phyloP scores from a whole-genome alignment of 2,888 invertebrate genomes.

The Tetanocera ferruginea region DNA sequence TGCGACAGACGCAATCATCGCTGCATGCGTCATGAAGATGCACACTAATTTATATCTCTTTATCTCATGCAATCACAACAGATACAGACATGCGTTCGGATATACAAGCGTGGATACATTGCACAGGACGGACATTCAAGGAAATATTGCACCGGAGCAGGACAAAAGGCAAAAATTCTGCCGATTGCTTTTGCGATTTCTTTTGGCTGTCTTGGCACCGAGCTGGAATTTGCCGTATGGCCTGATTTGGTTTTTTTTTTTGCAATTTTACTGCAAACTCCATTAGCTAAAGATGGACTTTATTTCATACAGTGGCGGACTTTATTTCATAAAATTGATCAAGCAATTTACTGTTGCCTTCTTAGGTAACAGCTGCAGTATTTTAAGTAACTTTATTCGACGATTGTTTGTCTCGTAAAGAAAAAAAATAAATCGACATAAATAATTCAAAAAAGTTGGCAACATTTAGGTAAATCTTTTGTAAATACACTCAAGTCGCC shows the following conservation, averaged over 20 bases:
- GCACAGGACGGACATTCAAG: neutral
- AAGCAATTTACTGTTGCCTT: neutral
- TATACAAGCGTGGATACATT: neutral
- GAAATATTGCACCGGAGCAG: neutral
- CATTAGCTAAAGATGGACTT: no score
- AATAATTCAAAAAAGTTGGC: neutral
- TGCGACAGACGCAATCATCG: neutral
- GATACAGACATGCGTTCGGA: neutral
- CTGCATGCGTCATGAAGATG: neutral
- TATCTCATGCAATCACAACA: neutral
- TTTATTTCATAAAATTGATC: neutral
- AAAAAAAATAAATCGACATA: neutral
- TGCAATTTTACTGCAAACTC: no score
- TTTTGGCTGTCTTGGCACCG: neutral
- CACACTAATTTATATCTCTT: conserved; percentile 16
- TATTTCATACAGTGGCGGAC: neutral
- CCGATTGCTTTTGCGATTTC: conserved; percentile 9
- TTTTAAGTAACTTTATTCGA: neutral
- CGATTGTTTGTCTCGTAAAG: conserved; percentile 6
- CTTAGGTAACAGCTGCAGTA: no score
- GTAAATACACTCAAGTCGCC: neutral
- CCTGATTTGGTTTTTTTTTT: neutral
- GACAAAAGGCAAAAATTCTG: neutral
- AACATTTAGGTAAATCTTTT: neutral
- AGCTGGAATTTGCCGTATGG: conserved; percentile 14